Conservation (phyloP, 53 echinoderm and acorn worm species). For the Crossaster papposus region DNA sequence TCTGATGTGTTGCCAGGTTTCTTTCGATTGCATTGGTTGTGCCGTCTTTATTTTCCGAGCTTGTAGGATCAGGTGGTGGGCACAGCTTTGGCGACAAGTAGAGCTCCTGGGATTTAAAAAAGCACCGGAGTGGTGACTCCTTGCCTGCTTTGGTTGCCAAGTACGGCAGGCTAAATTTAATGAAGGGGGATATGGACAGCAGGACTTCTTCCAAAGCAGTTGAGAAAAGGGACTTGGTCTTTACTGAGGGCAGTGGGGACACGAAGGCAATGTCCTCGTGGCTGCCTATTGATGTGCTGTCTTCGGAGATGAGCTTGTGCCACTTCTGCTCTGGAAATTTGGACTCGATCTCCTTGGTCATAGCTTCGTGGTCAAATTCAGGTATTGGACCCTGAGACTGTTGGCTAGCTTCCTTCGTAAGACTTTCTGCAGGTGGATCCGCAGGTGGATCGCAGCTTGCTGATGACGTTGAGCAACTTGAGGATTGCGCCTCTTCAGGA, state of each 20-base stretch:
- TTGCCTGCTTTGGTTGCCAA: constrained; percentile 75
- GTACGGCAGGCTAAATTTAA: constrained; percentile 70
- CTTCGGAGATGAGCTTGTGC: constrained; percentile 16
- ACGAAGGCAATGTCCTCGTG: constrained; percentile 33
- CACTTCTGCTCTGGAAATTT: constrained; percentile 30
- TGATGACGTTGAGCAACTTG: background rate
- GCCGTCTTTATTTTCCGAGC: background rate
- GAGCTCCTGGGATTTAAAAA: constrained; percentile 68
- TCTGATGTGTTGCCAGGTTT: background rate
- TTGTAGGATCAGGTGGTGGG: background rate
- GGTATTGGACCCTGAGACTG: constrained; percentile 8
- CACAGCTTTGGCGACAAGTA: constrained; percentile 75
- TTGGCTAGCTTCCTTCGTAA: background rate
- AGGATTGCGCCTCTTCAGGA: background rate
- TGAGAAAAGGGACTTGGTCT: constrained; percentile 23
- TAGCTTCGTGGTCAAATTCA: constrained; percentile 65
- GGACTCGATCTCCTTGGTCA: constrained; percentile 52
- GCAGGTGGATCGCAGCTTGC: background rate
- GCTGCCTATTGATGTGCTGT: constrained; percentile 39
- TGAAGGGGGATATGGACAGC: constrained; percentile 76
- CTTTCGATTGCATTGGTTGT: constrained; percentile 10
- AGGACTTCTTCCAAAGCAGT: constrained; percentile 59
- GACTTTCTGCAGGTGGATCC: background rate
- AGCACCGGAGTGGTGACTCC: constrained; percentile 61
- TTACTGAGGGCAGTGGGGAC: background rate